Evolutionary conservation across 2,113 vertebrate genomes (phyloP).

Genomic region (Paraplagusia blochii): DNA sequence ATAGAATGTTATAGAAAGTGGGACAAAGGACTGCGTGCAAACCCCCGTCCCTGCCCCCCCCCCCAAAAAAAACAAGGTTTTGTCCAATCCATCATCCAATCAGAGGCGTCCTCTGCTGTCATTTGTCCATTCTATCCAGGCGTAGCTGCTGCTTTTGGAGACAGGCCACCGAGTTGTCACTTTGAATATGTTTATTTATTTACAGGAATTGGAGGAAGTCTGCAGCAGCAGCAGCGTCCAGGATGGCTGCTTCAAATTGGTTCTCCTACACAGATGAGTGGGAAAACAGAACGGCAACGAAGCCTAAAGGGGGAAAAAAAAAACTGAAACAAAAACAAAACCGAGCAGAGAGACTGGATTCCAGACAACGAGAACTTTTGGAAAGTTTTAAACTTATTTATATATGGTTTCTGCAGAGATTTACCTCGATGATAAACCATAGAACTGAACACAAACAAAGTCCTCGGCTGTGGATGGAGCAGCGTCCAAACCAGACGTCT

Average conservation of each 20-base stretch:
- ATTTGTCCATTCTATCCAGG: constrained; percentile 65
- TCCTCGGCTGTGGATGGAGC: no score
- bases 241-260: constrained; percentile 63
- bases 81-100: constrained; percentile 65
- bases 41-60: no score
- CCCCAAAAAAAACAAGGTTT: constrained; percentile 28
- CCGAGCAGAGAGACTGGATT: no score
- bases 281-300: constrained; percentile 28
- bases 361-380: no score
- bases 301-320: constrained; percentile 9
- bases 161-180: constrained; percentile 65
- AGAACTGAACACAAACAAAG: no score
- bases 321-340: no score
- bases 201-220: constrained; percentile 47
- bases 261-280: constrained; percentile 38
- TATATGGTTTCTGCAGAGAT: no score
- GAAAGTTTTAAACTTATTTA: no score
- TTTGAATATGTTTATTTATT: constrained; percentile 74
- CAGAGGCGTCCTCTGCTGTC: constrained; percentile 43
- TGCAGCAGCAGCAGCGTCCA: constrained; percentile 36
- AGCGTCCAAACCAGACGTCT: no score
- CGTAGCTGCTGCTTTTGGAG: constrained; percentile 38
- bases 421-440: no score
- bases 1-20: neutral
- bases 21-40: constrained; percentile 5